Evolutionary conservation across 92 coral and sea anemone species (phyloP), one percentile per base, ranked within the genome.

Genomic region (Porites cylindrica): DNA sequence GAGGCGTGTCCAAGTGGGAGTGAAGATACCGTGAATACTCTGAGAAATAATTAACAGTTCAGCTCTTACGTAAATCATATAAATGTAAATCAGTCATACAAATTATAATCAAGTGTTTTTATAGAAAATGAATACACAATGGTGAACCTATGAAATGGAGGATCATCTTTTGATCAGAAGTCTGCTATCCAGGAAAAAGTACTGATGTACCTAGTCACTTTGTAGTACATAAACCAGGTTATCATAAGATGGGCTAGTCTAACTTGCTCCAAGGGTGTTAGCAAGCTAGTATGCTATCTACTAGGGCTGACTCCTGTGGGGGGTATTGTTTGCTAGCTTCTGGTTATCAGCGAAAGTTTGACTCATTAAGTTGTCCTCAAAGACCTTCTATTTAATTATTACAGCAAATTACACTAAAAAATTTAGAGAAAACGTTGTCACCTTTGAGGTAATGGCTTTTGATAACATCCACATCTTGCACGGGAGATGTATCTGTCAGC

Each of bases 11-110:
- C 86, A 95, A 86, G 21, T 75, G 90, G 0, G 96, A 86, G 76
- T 95, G 98, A 0, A 95, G 96, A 47, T 95, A 95, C n/a, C 98
- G 91, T 17, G 98, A 95, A 77, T 95, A 95, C 69, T 95, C 98
- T 95, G 75, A 20, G 19, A 16, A 56, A 26, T 51, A 47, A 59
- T 17, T 24, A 29, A 67, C 17, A 77, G 4, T 59, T 2, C 14
- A 59, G 63, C 63, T 3, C 63, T 59, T 59, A 59, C 14, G 14
- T 38, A 38, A 38, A 38, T 38, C 47, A 38, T 38, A 38, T 38
- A 38, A 32, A 32, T 2, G 43, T 32, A 32, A 38, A 38, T 38
- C 47, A 38, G 47, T 38, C 47, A 38, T 38, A 38, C 47, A 38
- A 38, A 38, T 38, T 4, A 38, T 38, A 38, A 4, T 38, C 47